Percentiles rank a stretch among this genome's conserved stretches.
Conservation (phyloP, 2,888 invertebrate species). For the Cylindroiulus punctatus region DNA sequence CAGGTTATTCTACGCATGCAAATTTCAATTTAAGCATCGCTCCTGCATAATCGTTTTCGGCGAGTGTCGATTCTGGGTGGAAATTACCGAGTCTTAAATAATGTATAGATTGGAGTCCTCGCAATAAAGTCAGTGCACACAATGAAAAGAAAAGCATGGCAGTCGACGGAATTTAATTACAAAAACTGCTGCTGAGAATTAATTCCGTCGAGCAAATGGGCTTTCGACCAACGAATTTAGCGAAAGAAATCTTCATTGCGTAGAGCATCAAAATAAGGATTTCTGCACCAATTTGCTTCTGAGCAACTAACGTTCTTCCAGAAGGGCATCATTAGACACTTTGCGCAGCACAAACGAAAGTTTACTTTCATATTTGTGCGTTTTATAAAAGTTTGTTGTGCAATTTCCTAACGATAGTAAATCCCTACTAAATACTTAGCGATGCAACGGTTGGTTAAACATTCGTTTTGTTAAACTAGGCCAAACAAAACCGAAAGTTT, state of each 20-base stretch:
- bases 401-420: too few relatives aligned
- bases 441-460: too few relatives aligned
- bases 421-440: too few relatives aligned
- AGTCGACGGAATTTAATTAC: background rate
- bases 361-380: too few relatives aligned
- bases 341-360: too few relatives aligned
- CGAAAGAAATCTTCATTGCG: background rate
- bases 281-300: background rate
- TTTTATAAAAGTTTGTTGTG: too few relatives aligned
- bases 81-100: conserved; percentile 28
- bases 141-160: background rate
- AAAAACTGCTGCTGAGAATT: conserved; percentile 29
- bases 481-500: too few relatives aligned
- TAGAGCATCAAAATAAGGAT: background rate
- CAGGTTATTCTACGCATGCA: background rate
- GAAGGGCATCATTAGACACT: background rate
- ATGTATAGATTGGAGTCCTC: conserved; percentile 14
- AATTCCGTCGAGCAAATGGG: background rate
- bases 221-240: background rate
- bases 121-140: background rate
- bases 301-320: background rate
- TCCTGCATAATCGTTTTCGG: background rate
- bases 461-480: too few relatives aligned
- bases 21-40: conserved; percentile 23
- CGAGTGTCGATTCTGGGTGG: background rate